Evolutionary conservation across 2,797 vertebrate genomes (phyloP).

Genomic region (Scarus forsteni): DNA sequence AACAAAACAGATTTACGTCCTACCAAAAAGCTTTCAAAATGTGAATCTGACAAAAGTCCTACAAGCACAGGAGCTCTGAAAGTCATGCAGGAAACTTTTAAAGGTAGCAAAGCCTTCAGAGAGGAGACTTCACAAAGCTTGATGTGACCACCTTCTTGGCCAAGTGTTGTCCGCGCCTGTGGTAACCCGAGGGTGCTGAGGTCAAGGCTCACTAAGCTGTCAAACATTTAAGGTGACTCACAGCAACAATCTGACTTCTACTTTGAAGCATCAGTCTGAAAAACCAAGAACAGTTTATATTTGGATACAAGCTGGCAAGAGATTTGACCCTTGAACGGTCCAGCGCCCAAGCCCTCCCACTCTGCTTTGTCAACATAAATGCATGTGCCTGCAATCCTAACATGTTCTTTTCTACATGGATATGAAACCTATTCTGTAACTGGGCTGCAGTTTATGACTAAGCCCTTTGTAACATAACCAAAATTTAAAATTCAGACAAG

Average conservation of each 20-base stretch:
- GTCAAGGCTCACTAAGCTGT: conserved; percentile 2
- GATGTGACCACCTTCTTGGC: background rate
- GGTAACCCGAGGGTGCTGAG: conserved; percentile 11
- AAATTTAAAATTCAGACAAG: too few species aligned
- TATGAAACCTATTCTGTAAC: too few species aligned
- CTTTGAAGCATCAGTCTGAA: background rate
- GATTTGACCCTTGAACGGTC: background rate
- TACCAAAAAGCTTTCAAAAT: conserved; percentile 9
- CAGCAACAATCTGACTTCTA: conserved; percentile 5
- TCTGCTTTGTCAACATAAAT: background rate
- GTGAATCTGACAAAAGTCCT: conserved; percentile 24
- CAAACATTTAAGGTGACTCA: conserved; percentile 18
- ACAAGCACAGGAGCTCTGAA: conserved; percentile 23
- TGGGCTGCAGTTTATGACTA: too few species aligned
- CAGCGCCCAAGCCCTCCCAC: background rate
- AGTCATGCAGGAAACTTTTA: conserved; percentile 8
- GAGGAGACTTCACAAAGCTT: conserved; percentile 6
- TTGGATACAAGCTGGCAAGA: background rate
- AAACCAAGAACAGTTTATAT: background rate
- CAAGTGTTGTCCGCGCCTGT: conserved; percentile 1
- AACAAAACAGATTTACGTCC: background rate
- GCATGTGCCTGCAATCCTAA: background rate
- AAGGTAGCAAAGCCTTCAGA: conserved; percentile 3
- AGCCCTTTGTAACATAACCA: too few species aligned
- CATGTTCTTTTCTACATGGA: too few species aligned